Conservation (phyloP, 2,113 vertebrate species). For the Pterocles burchelli region DNA sequence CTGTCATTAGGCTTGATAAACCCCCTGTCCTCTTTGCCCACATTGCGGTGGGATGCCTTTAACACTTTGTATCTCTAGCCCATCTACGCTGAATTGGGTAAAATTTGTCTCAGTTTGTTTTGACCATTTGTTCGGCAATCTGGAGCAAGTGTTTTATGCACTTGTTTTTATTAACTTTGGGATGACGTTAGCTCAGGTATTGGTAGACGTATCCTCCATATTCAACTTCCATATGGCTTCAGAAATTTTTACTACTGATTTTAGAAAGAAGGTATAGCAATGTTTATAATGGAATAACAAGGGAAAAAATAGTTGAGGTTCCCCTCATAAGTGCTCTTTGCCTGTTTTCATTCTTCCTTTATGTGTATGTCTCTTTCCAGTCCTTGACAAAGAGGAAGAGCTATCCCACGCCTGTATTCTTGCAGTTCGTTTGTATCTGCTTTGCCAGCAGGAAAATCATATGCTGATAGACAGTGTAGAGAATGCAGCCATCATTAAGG, state of each 20-base stretch:
- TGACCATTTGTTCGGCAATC: neutral
- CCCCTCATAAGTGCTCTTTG: neutral
- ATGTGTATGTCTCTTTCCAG: neutral
- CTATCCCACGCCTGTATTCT: neutral
- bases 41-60: neutral
- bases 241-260: neutral
- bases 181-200: neutral
- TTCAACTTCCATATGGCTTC: neutral
- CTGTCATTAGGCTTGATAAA: neutral
- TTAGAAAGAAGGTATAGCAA: neutral
- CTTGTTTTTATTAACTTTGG: neutral
- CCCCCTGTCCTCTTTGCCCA: neutral
- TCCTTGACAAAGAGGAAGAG: neutral
- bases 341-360: neutral
- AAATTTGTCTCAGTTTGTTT: neutral
- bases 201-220: neutral
- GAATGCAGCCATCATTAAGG: conserved; percentile 25
- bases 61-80: neutral
- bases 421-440: neutral
- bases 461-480: conserved; percentile 9
- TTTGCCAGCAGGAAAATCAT: conserved; percentile 21
- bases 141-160: neutral
- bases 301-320: neutral
- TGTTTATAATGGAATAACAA: neutral
- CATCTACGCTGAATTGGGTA: neutral